These are phyloP conservation scores for Meles meles DNA, from an alignment of 2,113 vertebrate genomes.

Conservation along the genomic window DNA sequence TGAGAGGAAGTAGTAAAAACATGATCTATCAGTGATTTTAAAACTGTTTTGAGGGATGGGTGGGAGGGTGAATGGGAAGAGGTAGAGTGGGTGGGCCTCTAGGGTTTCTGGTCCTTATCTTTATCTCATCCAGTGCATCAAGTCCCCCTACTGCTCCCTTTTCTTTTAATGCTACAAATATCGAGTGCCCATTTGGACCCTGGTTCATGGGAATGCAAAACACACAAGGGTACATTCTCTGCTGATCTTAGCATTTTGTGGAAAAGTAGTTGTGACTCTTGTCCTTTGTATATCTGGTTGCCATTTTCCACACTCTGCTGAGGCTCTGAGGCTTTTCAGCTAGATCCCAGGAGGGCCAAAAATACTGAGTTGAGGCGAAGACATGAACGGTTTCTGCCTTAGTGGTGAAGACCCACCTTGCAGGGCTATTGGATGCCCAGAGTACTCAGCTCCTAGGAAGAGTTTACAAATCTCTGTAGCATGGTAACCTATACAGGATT, in stretches of 20 bases:
- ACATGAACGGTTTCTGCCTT: neutral
- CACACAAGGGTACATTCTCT: neutral
- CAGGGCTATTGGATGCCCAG: neutral
- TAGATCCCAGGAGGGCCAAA: neutral
- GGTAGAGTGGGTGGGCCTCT: neutral
- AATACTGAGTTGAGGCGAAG: neutral
- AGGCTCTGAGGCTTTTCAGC: neutral
- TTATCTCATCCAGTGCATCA: neutral
- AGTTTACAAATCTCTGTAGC: neutral
- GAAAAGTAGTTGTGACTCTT: neutral
- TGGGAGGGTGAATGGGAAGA: neutral
- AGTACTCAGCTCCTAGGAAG: neutral
- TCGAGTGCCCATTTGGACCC: neutral
- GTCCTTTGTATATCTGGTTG: neutral
- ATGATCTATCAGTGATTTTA: neutral
- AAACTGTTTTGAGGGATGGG: neutral
- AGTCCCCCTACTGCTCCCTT: neutral
- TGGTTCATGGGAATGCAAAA: neutral
- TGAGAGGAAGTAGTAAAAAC: neutral
- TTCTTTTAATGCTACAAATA: neutral
- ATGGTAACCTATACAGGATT: neutral
- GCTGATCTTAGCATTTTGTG: neutral
- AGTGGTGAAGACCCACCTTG: neutral
- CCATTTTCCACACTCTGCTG: neutral
- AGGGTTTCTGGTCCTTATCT: neutral